Conservation (phyloP, 2,888 invertebrate species). For the Harpalus rufipes region DNA sequence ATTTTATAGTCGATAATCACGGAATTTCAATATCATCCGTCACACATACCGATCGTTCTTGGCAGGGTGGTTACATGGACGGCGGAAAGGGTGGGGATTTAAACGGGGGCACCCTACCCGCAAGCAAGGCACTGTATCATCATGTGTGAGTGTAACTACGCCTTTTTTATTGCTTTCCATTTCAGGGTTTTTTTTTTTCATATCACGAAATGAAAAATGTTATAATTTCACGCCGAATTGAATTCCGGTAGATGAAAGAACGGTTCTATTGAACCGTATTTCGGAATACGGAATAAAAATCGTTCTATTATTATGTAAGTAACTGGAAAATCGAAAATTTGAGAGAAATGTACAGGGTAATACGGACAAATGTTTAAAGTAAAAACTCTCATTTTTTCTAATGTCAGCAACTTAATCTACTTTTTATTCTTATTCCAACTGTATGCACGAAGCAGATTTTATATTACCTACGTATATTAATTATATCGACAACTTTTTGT, state of each 20-base stretch:
- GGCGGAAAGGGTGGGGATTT: background rate
- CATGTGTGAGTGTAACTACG: slow-evolving; percentile 31
- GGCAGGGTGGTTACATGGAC: background rate
- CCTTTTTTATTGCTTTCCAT: slow-evolving; percentile 64
- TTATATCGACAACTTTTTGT: too few species aligned
- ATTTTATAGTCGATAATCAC: slow-evolving; percentile 55
- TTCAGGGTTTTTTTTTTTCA: slow-evolving; percentile 52
- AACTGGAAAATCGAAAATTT: slow-evolving; percentile 62
- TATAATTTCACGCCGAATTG: slow-evolving; percentile 66
- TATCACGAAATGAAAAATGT: slow-evolving; percentile 65
- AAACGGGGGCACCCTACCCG: background rate
- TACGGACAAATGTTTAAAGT: slow-evolving; percentile 6
- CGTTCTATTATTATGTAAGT: slow-evolving; percentile 65
- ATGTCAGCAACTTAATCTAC: background rate
- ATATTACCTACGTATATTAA: too few species aligned
- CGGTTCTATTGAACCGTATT: slow-evolving; percentile 60
- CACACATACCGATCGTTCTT: slow-evolving; percentile 12
- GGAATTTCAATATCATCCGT: slow-evolving; percentile 59
- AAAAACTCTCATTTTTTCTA: background rate
- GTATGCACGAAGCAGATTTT: too few species aligned
- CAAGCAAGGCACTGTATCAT: slow-evolving; percentile 38
- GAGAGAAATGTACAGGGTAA: background rate
- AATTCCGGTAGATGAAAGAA: slow-evolving; percentile 63
- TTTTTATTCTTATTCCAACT: background rate
- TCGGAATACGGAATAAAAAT: slow-evolving; percentile 66